Evolutionary conservation across 2,113 vertebrate species (phyloP).

Genomic region (Thomomys bottae): DNA sequence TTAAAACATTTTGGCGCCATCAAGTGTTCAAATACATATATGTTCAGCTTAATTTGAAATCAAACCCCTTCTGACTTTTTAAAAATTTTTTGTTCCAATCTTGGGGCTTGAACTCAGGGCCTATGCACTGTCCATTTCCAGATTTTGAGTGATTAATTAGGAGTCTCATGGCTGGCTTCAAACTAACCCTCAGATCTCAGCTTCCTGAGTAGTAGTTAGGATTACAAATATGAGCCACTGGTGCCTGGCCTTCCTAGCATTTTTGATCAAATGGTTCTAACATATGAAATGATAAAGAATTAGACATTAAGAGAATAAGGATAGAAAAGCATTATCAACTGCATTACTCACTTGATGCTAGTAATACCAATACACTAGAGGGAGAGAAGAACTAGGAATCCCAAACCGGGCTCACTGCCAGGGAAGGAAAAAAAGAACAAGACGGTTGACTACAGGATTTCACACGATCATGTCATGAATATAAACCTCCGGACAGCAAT

Average conservation of each 20-base stretch:
- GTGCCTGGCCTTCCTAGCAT: background rate
- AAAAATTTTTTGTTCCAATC: too few relatives aligned
- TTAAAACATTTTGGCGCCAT: slow-evolving; percentile 78
- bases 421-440: background rate
- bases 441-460: background rate
- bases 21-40: slow-evolving; percentile 69
- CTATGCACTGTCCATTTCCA: too few relatives aligned
- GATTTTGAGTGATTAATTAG: too few relatives aligned
- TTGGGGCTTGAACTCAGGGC: too few relatives aligned
- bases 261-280: background rate
- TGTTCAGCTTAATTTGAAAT: background rate
- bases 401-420: background rate
- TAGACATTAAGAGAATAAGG: slow-evolving; percentile 3
- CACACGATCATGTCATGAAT: background rate
- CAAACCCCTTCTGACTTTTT: background rate
- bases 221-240: too few relatives aligned
- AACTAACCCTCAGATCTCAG: too few relatives aligned
- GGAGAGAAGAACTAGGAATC: background rate
- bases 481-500: background rate
- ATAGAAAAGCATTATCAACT: background rate
- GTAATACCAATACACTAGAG: background rate
- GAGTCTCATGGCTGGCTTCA: too few relatives aligned
- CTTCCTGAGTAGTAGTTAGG: too few relatives aligned
- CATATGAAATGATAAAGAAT: background rate
- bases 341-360: background rate